Evolutionary conservation across 2,113 vertebrate species (phyloP).

Genomic region (Nannospalax galili): DNA sequence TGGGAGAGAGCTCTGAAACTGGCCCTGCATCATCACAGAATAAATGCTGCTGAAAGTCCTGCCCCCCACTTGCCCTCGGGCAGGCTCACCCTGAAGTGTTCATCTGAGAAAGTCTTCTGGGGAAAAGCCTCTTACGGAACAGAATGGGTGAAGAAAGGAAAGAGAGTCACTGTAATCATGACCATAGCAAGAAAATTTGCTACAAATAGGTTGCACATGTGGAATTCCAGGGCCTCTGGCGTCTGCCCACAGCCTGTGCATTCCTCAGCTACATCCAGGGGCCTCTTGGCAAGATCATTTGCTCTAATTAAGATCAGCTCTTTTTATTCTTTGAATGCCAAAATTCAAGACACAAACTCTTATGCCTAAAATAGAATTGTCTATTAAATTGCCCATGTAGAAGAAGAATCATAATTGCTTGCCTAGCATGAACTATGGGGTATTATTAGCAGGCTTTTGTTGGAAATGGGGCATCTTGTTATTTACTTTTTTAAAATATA

Average conservation of each 20-base stretch:
- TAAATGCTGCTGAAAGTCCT: background rate
- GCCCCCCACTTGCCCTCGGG: background rate
- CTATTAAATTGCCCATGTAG: background rate
- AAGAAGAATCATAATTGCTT: background rate
- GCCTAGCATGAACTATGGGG: background rate
- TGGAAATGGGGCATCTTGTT: background rate
- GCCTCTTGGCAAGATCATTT: background rate
- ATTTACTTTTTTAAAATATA: background rate
- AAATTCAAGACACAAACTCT: slow-evolving; percentile 15
- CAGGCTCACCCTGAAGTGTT: no score
- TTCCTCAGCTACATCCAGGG: background rate
- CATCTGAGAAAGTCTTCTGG: background rate
- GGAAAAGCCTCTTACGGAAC: background rate
- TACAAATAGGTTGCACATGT: background rate
- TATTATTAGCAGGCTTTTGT: background rate
- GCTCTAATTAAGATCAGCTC: background rate
- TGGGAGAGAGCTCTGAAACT: background rate
- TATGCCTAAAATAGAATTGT: background rate
- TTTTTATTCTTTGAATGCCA: background rate
- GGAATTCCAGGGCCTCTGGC: background rate
- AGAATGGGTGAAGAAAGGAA: background rate
- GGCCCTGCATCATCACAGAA: background rate
- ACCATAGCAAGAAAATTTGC: background rate
- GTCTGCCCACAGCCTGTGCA: background rate
- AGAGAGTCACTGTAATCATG: background rate